Conservation (phyloP, 2,113 vertebrate genomes). For the Argyrosomus japonicus region DNA sequence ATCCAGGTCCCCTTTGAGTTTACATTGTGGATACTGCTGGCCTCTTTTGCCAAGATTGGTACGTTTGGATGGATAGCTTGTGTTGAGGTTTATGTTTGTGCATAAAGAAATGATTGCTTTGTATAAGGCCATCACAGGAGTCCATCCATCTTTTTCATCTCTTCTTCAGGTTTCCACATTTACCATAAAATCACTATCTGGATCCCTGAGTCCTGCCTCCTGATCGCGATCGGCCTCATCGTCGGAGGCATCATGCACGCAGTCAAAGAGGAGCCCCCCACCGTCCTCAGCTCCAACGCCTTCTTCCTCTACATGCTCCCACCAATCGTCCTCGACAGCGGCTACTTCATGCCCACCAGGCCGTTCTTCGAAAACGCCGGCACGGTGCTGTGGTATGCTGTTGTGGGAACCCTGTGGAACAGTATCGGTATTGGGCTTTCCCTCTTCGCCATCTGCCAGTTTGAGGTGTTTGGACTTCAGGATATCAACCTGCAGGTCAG, state of each 20-base stretch:
- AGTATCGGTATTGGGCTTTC: constrained; percentile 92
- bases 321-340: constrained; percentile 91
- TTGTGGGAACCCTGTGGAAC: constrained; percentile 95
- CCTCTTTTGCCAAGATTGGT: constrained; percentile 96
- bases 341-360: constrained; percentile 95
- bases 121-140: neutral
- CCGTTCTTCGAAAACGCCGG: constrained; percentile 95
- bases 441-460: constrained; percentile 92
- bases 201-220: constrained; percentile 94
- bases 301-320: constrained; percentile 96
- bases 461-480: constrained; percentile 89
- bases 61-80: constrained; percentile 57
- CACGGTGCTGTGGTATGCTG: constrained; percentile 94
- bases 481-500: constrained; percentile 87
- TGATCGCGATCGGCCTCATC: constrained; percentile 92
- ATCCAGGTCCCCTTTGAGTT: constrained; percentile 96
- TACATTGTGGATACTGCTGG: constrained; percentile 94
- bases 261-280: constrained; percentile 91
- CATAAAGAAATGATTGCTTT: neutral
- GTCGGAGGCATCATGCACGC: constrained; percentile 93
- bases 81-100: neutral
- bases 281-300: constrained; percentile 90
- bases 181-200: constrained; percentile 93
- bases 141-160: neutral
- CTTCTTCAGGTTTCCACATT: constrained; percentile 90